phyloP scores from a whole-genome alignment of 2,888 invertebrate species.

The Troides aeacus region DNA sequence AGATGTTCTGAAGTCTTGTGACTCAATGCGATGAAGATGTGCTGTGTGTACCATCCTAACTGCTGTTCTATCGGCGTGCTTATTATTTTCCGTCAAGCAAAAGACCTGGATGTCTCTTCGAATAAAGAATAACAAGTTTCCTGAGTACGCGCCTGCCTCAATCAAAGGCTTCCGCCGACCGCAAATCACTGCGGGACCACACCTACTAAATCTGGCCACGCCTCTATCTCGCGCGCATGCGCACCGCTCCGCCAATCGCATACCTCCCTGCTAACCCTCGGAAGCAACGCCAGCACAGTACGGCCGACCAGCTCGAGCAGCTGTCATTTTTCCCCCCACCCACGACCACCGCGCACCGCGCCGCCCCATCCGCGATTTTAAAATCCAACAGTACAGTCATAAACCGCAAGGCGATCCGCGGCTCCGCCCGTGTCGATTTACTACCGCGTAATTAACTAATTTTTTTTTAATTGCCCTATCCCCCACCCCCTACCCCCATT shows the following conservation, averaged over 20 bases:
- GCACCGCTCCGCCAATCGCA: slow-evolving; percentile 58
- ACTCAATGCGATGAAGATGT: no score
- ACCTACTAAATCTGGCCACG: slow-evolving; percentile 69
- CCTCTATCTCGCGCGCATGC: slow-evolving; percentile 58
- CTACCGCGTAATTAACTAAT: slow-evolving; percentile 32
- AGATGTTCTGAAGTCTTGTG: no score
- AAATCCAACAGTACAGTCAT: slow-evolving; percentile 64
- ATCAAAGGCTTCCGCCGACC: slow-evolving; percentile 71
- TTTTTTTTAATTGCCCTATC: background rate
- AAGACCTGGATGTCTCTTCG: no score
- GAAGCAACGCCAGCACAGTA: slow-evolving; percentile 49
- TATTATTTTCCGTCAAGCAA: no score
- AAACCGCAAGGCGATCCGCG: slow-evolving; percentile 58
- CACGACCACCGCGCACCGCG: slow-evolving; percentile 64
- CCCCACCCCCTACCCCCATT: no score
- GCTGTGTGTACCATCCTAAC: no score
- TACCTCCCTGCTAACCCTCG: slow-evolving; percentile 43
- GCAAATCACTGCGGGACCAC: slow-evolving; percentile 76
- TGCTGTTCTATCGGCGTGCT: no score
- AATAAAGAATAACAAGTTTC: background rate
- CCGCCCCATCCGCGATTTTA: slow-evolving; percentile 64
- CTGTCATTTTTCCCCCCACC: slow-evolving; percentile 64
- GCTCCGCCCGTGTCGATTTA: slow-evolving; percentile 35
- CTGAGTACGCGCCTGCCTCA: slow-evolving; percentile 57
- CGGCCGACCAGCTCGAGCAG: slow-evolving; percentile 67